Conservation (phyloP, 2,113 vertebrate genomes). For the Psilopogon haemacephalus region DNA sequence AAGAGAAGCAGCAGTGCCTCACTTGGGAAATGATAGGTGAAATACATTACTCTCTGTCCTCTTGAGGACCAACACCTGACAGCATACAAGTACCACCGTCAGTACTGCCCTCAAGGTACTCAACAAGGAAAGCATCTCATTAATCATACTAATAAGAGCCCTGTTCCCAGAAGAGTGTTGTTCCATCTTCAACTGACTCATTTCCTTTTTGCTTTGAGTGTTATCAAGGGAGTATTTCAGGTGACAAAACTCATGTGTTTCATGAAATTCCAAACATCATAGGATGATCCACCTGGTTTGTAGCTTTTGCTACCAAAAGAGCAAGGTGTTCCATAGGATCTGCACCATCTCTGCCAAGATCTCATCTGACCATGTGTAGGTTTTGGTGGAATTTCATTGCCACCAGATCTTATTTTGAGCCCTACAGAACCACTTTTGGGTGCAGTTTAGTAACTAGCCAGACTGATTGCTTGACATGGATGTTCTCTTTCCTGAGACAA, state of each 20-base stretch:
- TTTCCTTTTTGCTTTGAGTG: not conserved
- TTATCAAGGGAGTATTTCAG: not conserved
- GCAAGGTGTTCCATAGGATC: not conserved
- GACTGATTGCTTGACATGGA: not conserved
- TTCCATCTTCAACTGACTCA: not conserved
- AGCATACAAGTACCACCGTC: rapidly evolving
- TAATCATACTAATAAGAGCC: not conserved
- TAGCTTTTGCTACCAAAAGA: not conserved
- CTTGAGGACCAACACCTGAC: not conserved
- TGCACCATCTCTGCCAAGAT: not conserved
- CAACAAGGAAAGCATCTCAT: not conserved
- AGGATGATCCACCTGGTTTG: not conserved
- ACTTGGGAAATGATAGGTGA: not conserved
- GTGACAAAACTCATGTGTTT: not conserved
- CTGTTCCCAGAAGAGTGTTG: not conserved
- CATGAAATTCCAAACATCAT: rapidly evolving
- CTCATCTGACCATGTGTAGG: not conserved
- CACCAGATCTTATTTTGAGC: not conserved
- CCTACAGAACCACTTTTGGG: not conserved
- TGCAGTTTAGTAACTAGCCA: not conserved
- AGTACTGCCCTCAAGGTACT: not conserved
- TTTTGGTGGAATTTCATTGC: not conserved
- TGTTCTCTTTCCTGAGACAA: not conserved
- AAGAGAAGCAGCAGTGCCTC: not conserved
- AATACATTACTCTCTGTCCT: not conserved